phyloP scores from a whole-genome alignment of 2,888 invertebrate genomes.

The Gymnocheta viridis region DNA sequence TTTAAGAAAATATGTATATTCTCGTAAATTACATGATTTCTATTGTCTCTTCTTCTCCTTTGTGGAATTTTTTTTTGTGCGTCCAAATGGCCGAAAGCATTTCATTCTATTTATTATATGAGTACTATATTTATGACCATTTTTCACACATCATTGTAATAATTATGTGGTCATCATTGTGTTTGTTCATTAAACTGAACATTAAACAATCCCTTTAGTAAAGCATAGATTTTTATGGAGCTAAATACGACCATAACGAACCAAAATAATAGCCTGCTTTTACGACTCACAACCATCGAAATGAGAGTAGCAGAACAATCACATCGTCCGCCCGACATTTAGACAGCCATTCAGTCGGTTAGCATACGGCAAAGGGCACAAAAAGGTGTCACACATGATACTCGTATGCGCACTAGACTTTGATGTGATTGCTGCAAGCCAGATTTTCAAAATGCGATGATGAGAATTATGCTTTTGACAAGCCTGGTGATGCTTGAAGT shows the following conservation, averaged over 20 bases:
- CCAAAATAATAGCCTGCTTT: constrained; percentile 14
- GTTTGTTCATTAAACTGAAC: constrained; percentile 8
- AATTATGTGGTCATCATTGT: constrained; percentile 25
- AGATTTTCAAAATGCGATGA: constrained; percentile 26
- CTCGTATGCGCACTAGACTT: constrained; percentile 66
- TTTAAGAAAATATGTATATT: too few relatives aligned
- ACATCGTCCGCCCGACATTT: neutral
- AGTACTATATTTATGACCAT: constrained; percentile 24
- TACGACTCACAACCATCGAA: constrained; percentile 18
- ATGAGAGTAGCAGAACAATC: constrained; percentile 15
- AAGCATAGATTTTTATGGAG: constrained; percentile 21
- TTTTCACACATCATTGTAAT: constrained; percentile 59
- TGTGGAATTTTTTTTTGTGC: neutral
- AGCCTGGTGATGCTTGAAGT: constrained; percentile 29
- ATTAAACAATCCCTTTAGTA: constrained; percentile 23
- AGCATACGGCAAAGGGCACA: neutral
- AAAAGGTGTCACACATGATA: constrained; percentile 44
- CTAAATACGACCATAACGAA: constrained; percentile 20
- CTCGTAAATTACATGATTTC: too few relatives aligned
- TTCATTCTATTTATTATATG: constrained; percentile 22
- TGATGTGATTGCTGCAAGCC: constrained; percentile 29
- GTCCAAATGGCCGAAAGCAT: constrained; percentile 24
- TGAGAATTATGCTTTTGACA: constrained; percentile 33
- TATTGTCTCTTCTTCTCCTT: neutral
- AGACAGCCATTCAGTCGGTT: neutral